These are phyloP conservation scores for Pogonognathellus flavescens DNA, from an alignment of 1,140 invertebrate species.

Conservation along the genomic window DNA sequence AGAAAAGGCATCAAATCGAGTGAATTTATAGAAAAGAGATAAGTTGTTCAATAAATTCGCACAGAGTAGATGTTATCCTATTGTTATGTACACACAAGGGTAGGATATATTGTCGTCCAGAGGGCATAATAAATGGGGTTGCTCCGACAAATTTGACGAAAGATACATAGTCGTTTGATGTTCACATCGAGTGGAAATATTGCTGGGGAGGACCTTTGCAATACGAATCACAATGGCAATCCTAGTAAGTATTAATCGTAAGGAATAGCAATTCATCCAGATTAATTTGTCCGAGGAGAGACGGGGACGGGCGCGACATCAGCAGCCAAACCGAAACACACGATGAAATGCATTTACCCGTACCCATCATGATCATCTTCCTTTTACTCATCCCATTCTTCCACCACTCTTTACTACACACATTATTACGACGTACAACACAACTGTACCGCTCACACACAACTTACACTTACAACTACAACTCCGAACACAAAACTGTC, in stretches of 20 bases:
- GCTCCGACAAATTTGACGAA: constrained; percentile 63
- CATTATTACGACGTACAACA: background rate
- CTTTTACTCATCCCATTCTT: background rate
- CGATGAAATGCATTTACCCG: too few species aligned
- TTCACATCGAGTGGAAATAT: constrained; percentile 56
- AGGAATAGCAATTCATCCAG: constrained; percentile 45
- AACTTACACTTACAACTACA: background rate
- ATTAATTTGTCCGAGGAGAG: constrained; percentile 48
- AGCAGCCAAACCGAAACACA: too few species aligned
- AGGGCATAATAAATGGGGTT: constrained; percentile 58
- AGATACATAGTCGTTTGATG: constrained; percentile 55
- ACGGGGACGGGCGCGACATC: background rate
- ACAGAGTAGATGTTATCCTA: constrained; percentile 64
- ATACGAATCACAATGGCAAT: constrained; percentile 6
- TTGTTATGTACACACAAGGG: constrained; percentile 63
- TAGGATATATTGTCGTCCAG: constrained; percentile 59
- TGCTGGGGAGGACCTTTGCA: constrained; percentile 54
- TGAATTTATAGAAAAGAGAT: constrained; percentile 65
- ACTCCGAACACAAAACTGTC: too few species aligned
- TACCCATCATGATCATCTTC: too few species aligned
- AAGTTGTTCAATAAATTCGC: constrained; percentile 65
- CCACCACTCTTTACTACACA: background rate
- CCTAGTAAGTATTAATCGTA: constrained; percentile 27
- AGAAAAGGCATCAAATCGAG: constrained; percentile 35
- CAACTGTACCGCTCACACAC: background rate